Base-by-base conservation (phyloP, 2,797 vertebrate species). In the Saguinus oedipus region DNA sequence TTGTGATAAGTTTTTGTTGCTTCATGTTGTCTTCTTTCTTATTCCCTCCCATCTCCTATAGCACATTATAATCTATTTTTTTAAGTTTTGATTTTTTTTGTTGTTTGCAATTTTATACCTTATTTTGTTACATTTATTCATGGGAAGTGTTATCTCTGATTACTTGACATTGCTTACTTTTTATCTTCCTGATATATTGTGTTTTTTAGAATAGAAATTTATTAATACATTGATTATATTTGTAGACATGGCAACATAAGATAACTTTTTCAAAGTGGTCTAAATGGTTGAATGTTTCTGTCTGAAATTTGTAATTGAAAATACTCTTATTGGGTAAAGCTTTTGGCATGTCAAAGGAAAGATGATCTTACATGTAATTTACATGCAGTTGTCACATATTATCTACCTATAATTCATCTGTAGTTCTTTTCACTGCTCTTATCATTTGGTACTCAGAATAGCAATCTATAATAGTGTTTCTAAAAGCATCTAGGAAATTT, bases 401-500 rank as follows among this genome's bases (percentile, higher is more conserved):
- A 86, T 78, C 82, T 96, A 68, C 24, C 61, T 89, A n/a, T 44
- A 92, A 96, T 93, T 90, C 64, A 80, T 64, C 86, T 92, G 39
- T 83, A 53, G 27, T 82, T 97, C 48, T 94, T 87, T 93, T 80
- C 70, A 84, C 33, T 84, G 55, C 15, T 88, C n/a, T 30, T 94
- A 81, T 87, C 89, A 94, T 91, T 96, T 96, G 42, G 46, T 90
- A 76, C 84, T 90, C 44, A 81, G 88, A 86, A 92, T 80, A 86
- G 48, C 48, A 92, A 80, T 87, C 20, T 53, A 61, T 84, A 90
- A 92, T 88, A 53, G 48, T 79, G 78, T 68, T 96, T 96, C 86
- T 93, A 87, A 95, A 93, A 85, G 50, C 27, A 55, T 96, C 82
- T 94, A 88, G 87, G 72, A 95, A 95, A 75, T 93, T 79, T 92